Conservation (phyloP, 2,113 vertebrate species). For the Poeciliopsis occidentalis region DNA sequence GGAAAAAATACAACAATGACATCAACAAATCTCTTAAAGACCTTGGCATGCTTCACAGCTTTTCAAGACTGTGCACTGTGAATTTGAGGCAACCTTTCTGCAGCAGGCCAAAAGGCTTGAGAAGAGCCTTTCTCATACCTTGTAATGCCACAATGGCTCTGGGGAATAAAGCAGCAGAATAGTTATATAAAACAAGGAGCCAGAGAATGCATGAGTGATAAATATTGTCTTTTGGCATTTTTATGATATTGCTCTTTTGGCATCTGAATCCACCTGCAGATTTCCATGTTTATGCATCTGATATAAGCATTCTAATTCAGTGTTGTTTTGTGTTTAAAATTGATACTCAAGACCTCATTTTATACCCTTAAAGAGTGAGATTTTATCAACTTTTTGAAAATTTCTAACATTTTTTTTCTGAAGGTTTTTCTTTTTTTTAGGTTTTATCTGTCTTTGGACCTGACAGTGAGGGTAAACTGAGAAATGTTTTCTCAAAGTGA, state of each 20-base stretch:
- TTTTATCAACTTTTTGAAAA: no score
- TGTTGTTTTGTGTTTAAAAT: neutral
- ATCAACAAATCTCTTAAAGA: conserved; percentile 69
- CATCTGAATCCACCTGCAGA: neutral
- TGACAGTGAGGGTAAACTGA: no score
- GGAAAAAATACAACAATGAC: conserved; percentile 57
- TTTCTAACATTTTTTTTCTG: no score
- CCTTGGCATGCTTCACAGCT: conserved; percentile 49
- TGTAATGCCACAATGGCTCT: conserved; percentile 50
- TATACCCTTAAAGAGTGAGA: neutral
- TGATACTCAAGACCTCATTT: neutral
- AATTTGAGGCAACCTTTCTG: conserved; percentile 66
- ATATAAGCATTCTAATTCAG: neutral
- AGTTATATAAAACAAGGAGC: conserved; percentile 13
- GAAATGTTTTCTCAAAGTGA: no score
- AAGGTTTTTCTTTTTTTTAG: no score
- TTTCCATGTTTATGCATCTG: neutral
- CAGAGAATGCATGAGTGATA: conserved; percentile 26
- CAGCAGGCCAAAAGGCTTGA: conserved; percentile 59
- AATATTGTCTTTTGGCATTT: conserved; percentile 5
- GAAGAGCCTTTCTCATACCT: conserved; percentile 55
- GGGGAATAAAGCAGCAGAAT: conserved; percentile 38
- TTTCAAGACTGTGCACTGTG: conserved; percentile 25
- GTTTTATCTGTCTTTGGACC: no score
- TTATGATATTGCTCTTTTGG: neutral